A percentile compares a stretch with the other conserved stretches of the same genome.
phyloP scores from a whole-genome alignment of 2,888 invertebrate species.

The Entomobrya multifasciata region DNA sequence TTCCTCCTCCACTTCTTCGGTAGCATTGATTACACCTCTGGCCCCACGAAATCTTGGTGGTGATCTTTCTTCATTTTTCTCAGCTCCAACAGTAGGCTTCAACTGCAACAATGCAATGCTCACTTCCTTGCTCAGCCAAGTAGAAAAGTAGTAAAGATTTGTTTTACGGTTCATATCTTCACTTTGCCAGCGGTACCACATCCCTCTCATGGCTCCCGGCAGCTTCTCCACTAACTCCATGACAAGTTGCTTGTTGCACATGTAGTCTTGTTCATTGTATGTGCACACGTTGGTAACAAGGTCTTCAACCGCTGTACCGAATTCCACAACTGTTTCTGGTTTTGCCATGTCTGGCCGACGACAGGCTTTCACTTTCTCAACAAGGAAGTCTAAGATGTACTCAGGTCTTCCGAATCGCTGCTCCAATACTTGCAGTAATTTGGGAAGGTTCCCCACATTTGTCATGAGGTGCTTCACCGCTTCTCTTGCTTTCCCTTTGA shows the following conservation, averaged over 20 bases:
- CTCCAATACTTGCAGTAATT: not conserved
- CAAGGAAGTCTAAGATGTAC: not conserved
- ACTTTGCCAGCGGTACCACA: not conserved
- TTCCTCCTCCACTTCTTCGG: not conserved
- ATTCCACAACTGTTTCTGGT: not conserved
- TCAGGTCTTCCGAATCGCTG: not conserved
- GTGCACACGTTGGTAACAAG: not conserved
- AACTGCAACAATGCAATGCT: not conserved
- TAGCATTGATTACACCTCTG: not conserved
- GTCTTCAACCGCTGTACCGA: not conserved
- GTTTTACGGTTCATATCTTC: not conserved
- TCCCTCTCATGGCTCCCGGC: not conserved
- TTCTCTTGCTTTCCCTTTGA: not conserved
- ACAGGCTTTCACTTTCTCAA: not conserved
- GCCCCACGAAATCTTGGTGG: not conserved
- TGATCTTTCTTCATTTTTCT: not conserved
- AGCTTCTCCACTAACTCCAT: constrained; percentile 21
- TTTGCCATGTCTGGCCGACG: not conserved
- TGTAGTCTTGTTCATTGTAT: not conserved
- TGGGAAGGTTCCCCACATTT: not conserved
- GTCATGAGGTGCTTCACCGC: not conserved
- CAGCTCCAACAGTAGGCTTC: not conserved
- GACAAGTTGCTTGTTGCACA: not conserved
- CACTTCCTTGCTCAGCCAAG: not conserved
- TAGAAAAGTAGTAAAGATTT: not conserved